Conservation (phyloP, 30 jellyfish, hydroid and myxozoan genomes). For the Aurelia sp. region DNA sequence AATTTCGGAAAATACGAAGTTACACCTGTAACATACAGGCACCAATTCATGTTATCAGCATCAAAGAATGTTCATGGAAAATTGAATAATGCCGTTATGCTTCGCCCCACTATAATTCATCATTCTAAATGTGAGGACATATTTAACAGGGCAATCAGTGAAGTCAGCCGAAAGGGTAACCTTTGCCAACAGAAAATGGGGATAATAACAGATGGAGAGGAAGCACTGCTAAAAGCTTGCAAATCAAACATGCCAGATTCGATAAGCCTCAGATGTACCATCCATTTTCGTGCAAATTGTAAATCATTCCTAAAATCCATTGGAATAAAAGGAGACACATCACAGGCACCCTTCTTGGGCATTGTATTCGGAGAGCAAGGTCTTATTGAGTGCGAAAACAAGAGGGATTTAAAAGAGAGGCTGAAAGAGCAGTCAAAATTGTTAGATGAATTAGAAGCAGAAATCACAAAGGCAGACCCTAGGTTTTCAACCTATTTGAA, state of each 20-base stretch:
- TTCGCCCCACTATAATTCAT: neutral
- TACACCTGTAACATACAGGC: slow-evolving; percentile 2
- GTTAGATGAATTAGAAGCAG: neutral
- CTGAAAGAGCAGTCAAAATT: neutral
- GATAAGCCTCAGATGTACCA: neutral
- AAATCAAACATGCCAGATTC: neutral
- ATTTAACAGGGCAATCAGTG: neutral
- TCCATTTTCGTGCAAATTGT: slow-evolving; percentile 4
- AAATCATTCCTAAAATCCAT: too few relatives aligned
- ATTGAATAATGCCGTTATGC: neutral
- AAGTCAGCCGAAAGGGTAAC: neutral
- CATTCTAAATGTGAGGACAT: neutral
- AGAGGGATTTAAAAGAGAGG: neutral
- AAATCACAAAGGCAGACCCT: neutral
- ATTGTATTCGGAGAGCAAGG: neutral
- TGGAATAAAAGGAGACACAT: neutral
- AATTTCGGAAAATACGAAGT: neutral
- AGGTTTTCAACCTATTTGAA: neutral
- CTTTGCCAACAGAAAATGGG: neutral
- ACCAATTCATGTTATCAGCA: neutral
- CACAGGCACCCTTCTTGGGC: neutral
- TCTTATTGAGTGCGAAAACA: neutral
- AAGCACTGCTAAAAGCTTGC: neutral
- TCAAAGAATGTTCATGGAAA: neutral
- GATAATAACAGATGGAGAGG: slow-evolving; percentile 8